Base-by-base conservation (phyloP, 2,113 vertebrate species). In the Podocnemis expansa region DNA sequence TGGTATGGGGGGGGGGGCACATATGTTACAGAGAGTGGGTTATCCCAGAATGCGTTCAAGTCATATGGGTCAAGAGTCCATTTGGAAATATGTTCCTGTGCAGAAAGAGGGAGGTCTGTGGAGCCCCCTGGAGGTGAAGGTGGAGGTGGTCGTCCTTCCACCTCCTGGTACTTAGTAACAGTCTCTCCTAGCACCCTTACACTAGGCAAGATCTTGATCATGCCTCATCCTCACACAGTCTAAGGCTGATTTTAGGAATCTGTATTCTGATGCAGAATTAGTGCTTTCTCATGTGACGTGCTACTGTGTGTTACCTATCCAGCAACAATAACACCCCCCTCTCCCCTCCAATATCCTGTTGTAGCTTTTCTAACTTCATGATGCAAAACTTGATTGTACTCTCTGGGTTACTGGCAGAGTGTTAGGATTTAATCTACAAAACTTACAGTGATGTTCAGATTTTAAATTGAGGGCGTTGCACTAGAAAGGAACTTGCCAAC, bases 81-180 rank as follows among this genome's bases (percentile, higher is more conserved):
- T n/a, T n/a, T n/a, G n/a, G n/a, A n/a, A n/a, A n/a, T n/a, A n/a
- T n/a, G n/a, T n/a, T n/a, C n/a, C n/a, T n/a, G n/a, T n/a, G n/a
- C n/a, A n/a, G n/a, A n/a, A n/a, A n/a, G n/a, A n/a, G n/a, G n/a
- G n/a, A n/a, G n/a, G n/a, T n/a, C n/a, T n/a, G n/a, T n/a, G n/a
- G n/a, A n/a, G n/a, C n/a, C n/a, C n/a, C n/a, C n/a, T n/a, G n/a
- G n/a, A n/a, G n/a, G n/a, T n/a, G n/a, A n/a, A n/a, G n/a, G n/a
- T n/a, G n/a, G n/a, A n/a, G n/a, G n/a, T n/a, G n/a, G n/a, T n/a
- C n/a, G n/a, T n/a, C n/a, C n/a, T n/a, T n/a, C n/a, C n/a, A n/a
- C n/a, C n/a, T n/a, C n/a, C n/a, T n/a, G n/a, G n/a, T 0, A 2
- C 16, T 27, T 0, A 2, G 16, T 85, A 38, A 17, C 45, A 29